Percentiles rank a stretch among this genome's conserved stretches.
These are phyloP conservation scores for Protomyctophum bolini DNA, from an alignment of 2,113 vertebrate genomes.

Conservation along the genomic window DNA sequence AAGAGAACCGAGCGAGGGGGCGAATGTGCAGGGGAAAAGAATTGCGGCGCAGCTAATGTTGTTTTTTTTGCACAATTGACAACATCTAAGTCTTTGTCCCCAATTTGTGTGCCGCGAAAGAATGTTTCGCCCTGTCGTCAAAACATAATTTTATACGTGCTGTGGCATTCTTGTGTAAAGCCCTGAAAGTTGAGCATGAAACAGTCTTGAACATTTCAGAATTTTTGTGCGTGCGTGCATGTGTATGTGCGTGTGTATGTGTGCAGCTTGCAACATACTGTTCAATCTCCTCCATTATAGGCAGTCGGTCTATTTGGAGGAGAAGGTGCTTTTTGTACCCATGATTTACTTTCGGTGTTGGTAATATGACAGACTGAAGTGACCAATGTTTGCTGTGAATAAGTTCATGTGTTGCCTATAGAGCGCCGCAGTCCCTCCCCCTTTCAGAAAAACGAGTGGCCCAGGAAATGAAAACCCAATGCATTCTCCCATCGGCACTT, in stretches of 20 bases:
- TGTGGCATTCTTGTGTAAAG: constrained; percentile 38
- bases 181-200: not conserved
- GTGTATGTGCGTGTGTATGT: not conserved
- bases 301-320: too few species aligned
- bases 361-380: too few species aligned
- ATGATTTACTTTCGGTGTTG: too few species aligned
- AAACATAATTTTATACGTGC: constrained; percentile 29
- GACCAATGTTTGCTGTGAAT: too few species aligned
- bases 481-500: too few species aligned
- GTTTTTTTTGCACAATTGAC: constrained; percentile 54
- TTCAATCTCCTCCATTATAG: too few species aligned
- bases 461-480: too few species aligned
- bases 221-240: not conserved
- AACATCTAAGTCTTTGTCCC: constrained; percentile 58
- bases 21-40: constrained; percentile 58
- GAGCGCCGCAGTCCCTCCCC: too few species aligned
- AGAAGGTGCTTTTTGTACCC: too few species aligned
- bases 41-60: constrained; percentile 52
- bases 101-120: constrained; percentile 44
- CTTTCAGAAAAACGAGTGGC: too few species aligned
- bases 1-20: constrained; percentile 17
- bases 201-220: not conserved
- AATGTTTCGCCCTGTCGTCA: constrained; percentile 15
- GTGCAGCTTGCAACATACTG: too few species aligned
- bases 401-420: too few species aligned